Conservation (phyloP, 2,888 invertebrate species). For the Tricholauxania praeusta region DNA sequence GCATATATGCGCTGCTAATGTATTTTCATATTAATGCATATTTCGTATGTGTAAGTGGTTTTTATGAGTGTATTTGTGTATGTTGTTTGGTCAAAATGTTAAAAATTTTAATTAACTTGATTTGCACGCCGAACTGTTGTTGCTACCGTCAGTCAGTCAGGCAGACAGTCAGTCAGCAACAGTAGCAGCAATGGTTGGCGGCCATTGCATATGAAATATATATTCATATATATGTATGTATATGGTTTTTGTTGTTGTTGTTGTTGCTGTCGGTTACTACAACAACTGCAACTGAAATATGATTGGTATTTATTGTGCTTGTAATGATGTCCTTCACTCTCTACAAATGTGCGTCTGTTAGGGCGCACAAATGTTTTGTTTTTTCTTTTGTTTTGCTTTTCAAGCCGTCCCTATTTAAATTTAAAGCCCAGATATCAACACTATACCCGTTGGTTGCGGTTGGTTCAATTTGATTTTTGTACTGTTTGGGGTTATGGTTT, state of each 20-base stretch:
- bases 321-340: no score
- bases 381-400: no score
- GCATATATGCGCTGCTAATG: no score
- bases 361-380: no score
- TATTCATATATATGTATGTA: not conserved
- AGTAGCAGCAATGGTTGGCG: not conserved
- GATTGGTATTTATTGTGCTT: no score
- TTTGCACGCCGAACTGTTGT: slow-evolving; percentile 39
- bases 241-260: not conserved
- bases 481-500: not conserved
- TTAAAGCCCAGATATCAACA: no score
- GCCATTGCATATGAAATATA: not conserved
- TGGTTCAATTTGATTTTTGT: no score
- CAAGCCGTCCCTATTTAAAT: no score
- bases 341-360: no score
- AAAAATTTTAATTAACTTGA: slow-evolving; percentile 54
- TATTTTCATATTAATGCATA: no score
- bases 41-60: not conserved
- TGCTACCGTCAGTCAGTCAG: not conserved
- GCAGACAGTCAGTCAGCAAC: not conserved
- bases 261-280: not conserved
- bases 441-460: no score
- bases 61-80: slow-evolving; percentile 9
- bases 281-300: not conserved
- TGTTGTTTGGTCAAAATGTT: slow-evolving; percentile 46